Evolutionary conservation across 64 coral and sea anemone genomes (phyloP).

Genomic region (Pocillopora verrucosa): DNA sequence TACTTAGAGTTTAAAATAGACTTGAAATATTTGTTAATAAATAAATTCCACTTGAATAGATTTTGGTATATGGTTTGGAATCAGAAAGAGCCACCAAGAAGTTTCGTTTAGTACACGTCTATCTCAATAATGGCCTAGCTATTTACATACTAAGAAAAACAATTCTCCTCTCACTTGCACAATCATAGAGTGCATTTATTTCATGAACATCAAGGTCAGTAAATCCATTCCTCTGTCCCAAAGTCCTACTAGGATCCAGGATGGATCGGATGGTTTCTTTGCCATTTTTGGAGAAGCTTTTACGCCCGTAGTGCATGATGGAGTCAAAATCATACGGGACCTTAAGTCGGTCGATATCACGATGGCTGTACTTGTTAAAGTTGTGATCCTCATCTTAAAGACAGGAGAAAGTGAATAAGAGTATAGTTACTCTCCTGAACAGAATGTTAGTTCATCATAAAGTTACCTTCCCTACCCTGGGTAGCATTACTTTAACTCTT

Average conservation of each 20-base stretch:
- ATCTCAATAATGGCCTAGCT: too few species aligned
- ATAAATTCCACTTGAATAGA: too few species aligned
- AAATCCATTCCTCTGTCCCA: slow-evolving; percentile 86
- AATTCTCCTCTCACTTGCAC: slow-evolving; percentile 49
- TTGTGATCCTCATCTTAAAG: slow-evolving; percentile 72
- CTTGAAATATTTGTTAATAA: too few species aligned
- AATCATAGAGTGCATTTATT: slow-evolving; percentile 85
- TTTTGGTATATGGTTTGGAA: too few species aligned
- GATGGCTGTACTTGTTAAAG: slow-evolving; percentile 85
- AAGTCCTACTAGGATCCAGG: slow-evolving; percentile 1
- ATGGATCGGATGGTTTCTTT: slow-evolving; percentile 78
- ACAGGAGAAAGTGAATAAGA: not conserved
- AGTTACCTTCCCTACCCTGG: too few species aligned
- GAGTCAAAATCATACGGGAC: slow-evolving; percentile 92
- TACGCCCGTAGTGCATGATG: slow-evolving; percentile 89
- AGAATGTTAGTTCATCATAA: too few species aligned
- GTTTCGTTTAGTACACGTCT: not conserved
- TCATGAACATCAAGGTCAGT: slow-evolving; percentile 80
- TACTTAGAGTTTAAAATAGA: too few species aligned
- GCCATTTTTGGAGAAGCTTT: slow-evolving; percentile 82
- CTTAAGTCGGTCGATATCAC: slow-evolving; percentile 69
- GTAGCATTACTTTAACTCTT: too few species aligned
- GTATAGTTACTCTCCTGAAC: too few species aligned
- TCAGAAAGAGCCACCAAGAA: too few species aligned
- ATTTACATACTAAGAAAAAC: too few species aligned